phyloP scores from a whole-genome alignment of 2,888 invertebrate species.

The Schizotus pectinicornis region DNA sequence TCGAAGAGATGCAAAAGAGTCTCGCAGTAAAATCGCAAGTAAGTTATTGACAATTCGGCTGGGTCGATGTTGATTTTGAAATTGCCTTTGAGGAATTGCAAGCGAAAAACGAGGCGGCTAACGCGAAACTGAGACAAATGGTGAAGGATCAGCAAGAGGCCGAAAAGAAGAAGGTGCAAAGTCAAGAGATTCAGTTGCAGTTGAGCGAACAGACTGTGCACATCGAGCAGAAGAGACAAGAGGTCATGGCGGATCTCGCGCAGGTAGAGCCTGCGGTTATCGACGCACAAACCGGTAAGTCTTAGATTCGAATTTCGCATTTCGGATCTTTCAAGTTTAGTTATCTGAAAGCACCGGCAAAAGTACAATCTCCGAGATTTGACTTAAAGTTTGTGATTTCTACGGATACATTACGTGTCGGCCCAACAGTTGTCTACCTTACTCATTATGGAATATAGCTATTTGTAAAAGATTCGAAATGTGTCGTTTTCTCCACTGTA shows the following conservation, averaged over 20 bases:
- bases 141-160: slow-evolving; percentile 99
- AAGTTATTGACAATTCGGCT: slow-evolving; percentile 22
- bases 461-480: neutral
- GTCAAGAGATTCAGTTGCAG: slow-evolving; percentile 89
- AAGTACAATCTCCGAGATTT: no score
- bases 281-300: slow-evolving; percentile 92
- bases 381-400: no score
- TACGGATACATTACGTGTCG: no score
- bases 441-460: neutral
- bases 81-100: slow-evolving; percentile 71
- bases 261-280: slow-evolving; percentile 99
- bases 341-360: no score
- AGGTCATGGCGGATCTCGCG: slow-evolving; percentile 95
- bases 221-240: slow-evolving; percentile 91
- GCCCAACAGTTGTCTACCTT: no score
- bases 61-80: neutral
- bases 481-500: neutral
- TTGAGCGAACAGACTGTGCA: slow-evolving; percentile 89
- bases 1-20: slow-evolving; percentile 99
- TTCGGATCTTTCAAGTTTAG: neutral
- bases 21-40: slow-evolving; percentile 94
- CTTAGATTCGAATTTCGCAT: slow-evolving; percentile 2
- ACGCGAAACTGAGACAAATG: slow-evolving; percentile 99
- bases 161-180: slow-evolving; percentile 97
- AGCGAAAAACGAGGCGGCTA: slow-evolving; percentile 98